Conservation (phyloP, 2,888 invertebrate species). For the Odontothrips loti region DNA sequence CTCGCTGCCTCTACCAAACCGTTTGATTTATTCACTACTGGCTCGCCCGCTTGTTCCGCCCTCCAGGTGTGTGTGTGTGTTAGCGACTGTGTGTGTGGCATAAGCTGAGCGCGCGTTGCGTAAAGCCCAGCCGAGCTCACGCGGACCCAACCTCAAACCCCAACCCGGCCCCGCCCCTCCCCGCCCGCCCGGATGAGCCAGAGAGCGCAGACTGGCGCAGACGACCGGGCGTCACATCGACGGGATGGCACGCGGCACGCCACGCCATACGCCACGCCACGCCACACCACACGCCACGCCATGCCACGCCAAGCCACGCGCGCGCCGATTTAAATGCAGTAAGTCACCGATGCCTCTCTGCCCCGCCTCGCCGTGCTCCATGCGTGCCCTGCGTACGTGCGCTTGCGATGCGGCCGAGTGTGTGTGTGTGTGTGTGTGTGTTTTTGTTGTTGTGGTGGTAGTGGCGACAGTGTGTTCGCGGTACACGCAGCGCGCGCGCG, state of each 20-base stretch:
- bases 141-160: neutral
- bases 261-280: too few species aligned
- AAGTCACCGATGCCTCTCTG: neutral
- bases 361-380: neutral
- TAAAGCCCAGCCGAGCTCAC: constrained; percentile 3
- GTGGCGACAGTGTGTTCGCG: too few species aligned
- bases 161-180: neutral
- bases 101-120: neutral
- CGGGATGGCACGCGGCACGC: too few species aligned
- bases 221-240: too few species aligned
- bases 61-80: neutral
- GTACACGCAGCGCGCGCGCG: too few species aligned
- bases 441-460: too few species aligned
- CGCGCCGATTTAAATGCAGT: neutral
- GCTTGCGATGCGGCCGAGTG: too few species aligned
- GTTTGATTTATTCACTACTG: constrained; percentile 6
- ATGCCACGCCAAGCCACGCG: neutral
- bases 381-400: too few species aligned
- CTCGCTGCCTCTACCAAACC: neutral
- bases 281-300: neutral
- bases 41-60: neutral
- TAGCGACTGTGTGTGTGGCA: neutral
- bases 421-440: too few species aligned
- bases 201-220: neutral
- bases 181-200: neutral